A percentile compares a stretch with the other conserved stretches of the same genome.
phyloP scores from a whole-genome alignment of 2,888 invertebrate genomes.

The Pandemis heparana region DNA sequence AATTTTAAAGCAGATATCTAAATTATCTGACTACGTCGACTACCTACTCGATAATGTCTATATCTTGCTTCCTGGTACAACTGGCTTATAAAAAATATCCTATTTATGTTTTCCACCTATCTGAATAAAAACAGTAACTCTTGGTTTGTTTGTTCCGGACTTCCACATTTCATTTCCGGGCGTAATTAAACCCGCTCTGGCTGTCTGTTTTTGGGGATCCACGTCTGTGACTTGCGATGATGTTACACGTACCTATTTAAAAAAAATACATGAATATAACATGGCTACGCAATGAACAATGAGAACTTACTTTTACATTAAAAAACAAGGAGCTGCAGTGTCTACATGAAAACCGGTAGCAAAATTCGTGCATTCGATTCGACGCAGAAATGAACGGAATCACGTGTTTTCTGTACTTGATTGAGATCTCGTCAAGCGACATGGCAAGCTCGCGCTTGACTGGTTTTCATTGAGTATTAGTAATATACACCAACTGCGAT shows the following conservation, averaged over 20 bases:
- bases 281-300: too few species aligned
- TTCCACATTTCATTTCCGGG: conserved; percentile 65
- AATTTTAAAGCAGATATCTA: too few species aligned
- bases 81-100: conserved; percentile 17
- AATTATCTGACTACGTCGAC: too few species aligned
- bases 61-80: background rate
- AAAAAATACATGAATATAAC: background rate
- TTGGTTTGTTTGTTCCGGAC: conserved; percentile 64
- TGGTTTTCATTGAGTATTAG: background rate
- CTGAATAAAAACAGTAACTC: conserved; percentile 32
- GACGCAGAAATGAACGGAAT: background rate
- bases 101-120: conserved; percentile 22
- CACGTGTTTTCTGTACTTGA: background rate
- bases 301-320: too few species aligned
- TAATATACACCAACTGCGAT: background rate
- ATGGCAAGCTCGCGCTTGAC: background rate
- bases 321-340: too few species aligned
- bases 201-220: conserved; percentile 61
- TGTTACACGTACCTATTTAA: background rate
- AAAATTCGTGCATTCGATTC: background rate
- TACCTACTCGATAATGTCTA: too few species aligned
- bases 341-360: background rate
- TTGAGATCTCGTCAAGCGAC: background rate
- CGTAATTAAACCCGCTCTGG: conserved; percentile 68
- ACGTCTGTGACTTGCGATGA: conserved; percentile 1